phyloP scores from a whole-genome alignment of 1,140 invertebrate species.

The Solenopsis invicta region DNA sequence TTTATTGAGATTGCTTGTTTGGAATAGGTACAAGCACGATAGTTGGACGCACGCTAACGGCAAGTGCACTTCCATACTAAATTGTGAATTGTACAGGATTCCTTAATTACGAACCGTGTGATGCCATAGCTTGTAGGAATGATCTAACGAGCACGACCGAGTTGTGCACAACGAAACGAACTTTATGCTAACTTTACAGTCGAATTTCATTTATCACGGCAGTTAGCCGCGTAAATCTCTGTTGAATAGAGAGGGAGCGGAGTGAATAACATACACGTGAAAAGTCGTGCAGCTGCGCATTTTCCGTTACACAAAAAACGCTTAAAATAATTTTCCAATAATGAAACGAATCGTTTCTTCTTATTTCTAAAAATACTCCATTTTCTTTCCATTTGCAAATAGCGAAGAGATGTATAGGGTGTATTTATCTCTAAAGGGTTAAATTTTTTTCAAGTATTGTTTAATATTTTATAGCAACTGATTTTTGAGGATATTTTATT shows the following conservation, averaged over 20 bases:
- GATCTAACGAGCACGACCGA: constrained; percentile 31
- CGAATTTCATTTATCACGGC: constrained; percentile 26
- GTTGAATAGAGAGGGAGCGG: background rate
- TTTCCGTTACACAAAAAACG: background rate
- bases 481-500: background rate
- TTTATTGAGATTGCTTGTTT: background rate
- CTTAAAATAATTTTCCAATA: background rate
- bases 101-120: constrained; percentile 29
- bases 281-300: background rate
- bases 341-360: background rate
- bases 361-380: background rate
- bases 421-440: too few relatives aligned
- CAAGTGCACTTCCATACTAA: constrained; percentile 4
- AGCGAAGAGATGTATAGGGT: background rate
- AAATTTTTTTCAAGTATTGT: too few relatives aligned
- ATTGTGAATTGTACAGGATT: constrained; percentile 22
- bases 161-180: constrained; percentile 23
- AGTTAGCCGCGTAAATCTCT: background rate
- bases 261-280: background rate
- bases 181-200: background rate
- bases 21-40: background rate
- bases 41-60: background rate
- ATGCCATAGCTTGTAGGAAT: background rate
- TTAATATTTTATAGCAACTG: background rate
- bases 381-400: background rate